Base-by-base conservation (phyloP, 30 jellyfish, hydroid and myxozoan species). In the Aurelia sp. region DNA sequence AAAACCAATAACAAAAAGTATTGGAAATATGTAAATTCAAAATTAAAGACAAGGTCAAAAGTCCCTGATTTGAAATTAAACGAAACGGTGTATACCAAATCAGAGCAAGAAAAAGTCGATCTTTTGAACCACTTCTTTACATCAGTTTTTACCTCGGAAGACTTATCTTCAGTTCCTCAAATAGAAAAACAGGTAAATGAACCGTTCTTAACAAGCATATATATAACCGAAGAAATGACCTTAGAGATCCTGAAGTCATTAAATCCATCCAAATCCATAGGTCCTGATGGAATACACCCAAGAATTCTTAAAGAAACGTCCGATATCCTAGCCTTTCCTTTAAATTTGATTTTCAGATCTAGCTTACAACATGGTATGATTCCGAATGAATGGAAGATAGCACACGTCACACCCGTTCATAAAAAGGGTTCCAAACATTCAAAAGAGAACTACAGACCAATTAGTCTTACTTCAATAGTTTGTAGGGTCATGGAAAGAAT, bases 331-430 rank as follows among this genome's bases (percentile, higher is more conserved):
- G 65, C 65, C 65, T 53, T 53, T 53, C 65, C 65, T 53, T 53
- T 53, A 53, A 1, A 53, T 53, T 53, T 12, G 2, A 2, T 53
- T 53, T 53, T 53, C 65, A 53, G n/a, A 53, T 53, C 65, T 53
- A 53, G 65, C 65, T 53, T 53, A 68, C 79, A 73, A 48, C 50
- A 57, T 73, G 90, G 90, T 23, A 41, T 21, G 62, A n/a, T 79
- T 35, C 90, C 90, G n/a, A 12, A 16, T 13, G 63, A 62, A 65
- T 79, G 90, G 90, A 79, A 40, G 55, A 63, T 52, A 66, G 90
- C 82, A 17, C 71, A 64, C 74, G 71, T 64, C 15, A 76, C 50
- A 37, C 77, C 71, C 55, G 18, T 76, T 60, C 55, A 76, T 59
- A 76, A 57, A 62, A 27, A 27, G 33, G 33, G 33, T 27, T 27